Evolutionary conservation across 2,797 vertebrate genomes (phyloP), one percentile per base, ranked within the genome.

Genomic region (Trichosurus vulpecula): DNA sequence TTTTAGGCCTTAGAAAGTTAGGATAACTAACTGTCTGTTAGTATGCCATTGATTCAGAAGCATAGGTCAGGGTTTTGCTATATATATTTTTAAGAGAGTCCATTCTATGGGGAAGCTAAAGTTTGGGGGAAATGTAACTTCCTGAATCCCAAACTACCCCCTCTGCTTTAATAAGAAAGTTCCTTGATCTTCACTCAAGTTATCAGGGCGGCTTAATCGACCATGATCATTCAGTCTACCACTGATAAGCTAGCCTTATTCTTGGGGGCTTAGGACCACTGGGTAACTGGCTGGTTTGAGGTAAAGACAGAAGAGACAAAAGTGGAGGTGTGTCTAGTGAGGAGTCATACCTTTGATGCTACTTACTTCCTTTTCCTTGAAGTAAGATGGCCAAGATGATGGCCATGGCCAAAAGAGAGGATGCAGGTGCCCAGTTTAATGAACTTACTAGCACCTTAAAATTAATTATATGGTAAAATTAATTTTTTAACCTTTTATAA

Each of bases 1-100:
- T 95, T 93, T n/a, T 53, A 81, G n/a, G 14, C 66, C 2, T 94
- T 92, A 53, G 25, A 16, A 81, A 56, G 5, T 93, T 74, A 91
- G 55, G 87, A 11, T 4, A 57, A 35, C 25, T 54, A 52, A 35
- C 25, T 54, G 52, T n/a, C 29, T 66, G n/a, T 47, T 52, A 29
- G 27, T 51, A 41, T 95, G 41, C 53, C 30, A 47, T 61, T 93
- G 90, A 55, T 93, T 93, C 91, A n/a, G 4, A 35, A 92, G 35
- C 54, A 53, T 11, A n/a, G 30, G 25, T 52, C 12, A 93, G 52
- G 10, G 47, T 74, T n/a, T 22, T 90, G 47, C 89, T 51, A 55
- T 51, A 54, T 30, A 35, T 31, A 66, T 89, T 41, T 74, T 5
- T 74, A n/a, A 16, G 14, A 31, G 31, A 74, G 16, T 74, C 57